These are phyloP conservation scores for Periparus ater DNA, from an alignment of 2,797 vertebrate genomes.

Conservation along the genomic window DNA sequence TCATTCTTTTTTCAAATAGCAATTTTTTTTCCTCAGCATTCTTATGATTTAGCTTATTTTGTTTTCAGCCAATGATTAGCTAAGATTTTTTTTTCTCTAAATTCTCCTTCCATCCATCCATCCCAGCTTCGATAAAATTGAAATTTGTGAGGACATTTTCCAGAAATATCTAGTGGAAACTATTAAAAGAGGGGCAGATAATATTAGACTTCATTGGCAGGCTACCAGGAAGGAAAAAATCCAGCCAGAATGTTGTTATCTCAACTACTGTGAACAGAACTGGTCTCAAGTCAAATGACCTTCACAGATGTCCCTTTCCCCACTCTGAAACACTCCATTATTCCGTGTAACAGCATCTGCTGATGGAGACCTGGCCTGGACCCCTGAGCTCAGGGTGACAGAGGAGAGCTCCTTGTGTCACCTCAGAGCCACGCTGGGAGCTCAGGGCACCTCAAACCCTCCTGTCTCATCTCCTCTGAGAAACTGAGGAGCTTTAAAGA, in stretches of 20 bases:
- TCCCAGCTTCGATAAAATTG: background rate
- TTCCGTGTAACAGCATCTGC: background rate
- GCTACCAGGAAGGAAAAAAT: background rate
- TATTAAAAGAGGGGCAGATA: constrained; percentile 6
- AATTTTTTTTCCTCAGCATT: background rate
- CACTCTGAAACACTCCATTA: background rate
- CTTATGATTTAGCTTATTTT: background rate
- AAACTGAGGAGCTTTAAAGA: background rate
- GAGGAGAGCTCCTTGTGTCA: background rate
- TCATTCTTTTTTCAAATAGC: background rate
- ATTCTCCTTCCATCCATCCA: background rate
- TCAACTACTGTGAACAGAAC: background rate
- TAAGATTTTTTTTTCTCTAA: background rate
- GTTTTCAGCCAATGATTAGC: background rate
- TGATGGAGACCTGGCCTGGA: background rate
- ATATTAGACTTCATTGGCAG: background rate
- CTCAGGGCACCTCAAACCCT: background rate
- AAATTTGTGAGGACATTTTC: background rate
- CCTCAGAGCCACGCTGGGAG: background rate
- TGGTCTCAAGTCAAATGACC: background rate
- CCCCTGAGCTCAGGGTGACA: background rate
- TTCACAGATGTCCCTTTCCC: background rate
- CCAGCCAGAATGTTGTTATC: background rate
- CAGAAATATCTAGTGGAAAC: background rate
- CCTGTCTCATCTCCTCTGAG: background rate